Conservation (phyloP, 1,140 invertebrate genomes). For the Drosophila watanabei region DNA sequence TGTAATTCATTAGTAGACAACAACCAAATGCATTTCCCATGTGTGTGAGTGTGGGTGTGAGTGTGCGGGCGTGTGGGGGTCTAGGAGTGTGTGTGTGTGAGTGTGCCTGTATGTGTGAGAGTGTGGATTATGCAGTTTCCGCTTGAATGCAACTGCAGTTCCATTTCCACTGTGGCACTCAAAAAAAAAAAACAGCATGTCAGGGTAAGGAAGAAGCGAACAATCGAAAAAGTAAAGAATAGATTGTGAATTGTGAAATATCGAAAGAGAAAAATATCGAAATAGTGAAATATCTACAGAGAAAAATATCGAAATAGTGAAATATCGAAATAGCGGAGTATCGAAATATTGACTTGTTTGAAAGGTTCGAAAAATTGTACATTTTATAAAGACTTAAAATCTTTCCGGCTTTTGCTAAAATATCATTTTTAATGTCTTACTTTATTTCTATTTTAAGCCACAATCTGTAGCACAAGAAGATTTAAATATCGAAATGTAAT, state of each 20-base stretch:
- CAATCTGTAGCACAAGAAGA: neutral
- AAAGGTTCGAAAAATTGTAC: neutral
- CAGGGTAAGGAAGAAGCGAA: fast-evolving
- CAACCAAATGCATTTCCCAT: slow-evolving; percentile 79
- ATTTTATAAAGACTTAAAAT: neutral
- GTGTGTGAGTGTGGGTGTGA: slow-evolving; percentile 31
- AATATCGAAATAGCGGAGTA: neutral
- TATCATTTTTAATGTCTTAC: neutral
- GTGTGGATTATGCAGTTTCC: slow-evolving; percentile 80
- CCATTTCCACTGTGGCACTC: slow-evolving; percentile 19
- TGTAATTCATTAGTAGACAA: slow-evolving; percentile 83
- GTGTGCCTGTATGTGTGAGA: slow-evolving; percentile 26
- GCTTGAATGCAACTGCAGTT: slow-evolving; percentile 75
- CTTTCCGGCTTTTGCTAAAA: no score
- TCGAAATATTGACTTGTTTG: neutral
- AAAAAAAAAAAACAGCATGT: neutral
- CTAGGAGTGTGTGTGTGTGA: neutral
- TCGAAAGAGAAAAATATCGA: no score
- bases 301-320: no score
- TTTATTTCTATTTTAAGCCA: neutral
- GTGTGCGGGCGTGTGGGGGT: slow-evolving; percentile 14
- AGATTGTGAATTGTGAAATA: no score
- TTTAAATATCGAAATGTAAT: neutral
- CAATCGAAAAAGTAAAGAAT: neutral
- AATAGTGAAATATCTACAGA: no score